A percentile compares a stretch with the other conserved stretches of the same genome.
These are phyloP conservation scores for Callyntrura guangdongensis DNA, from an alignment of 2,888 invertebrate species.

Conservation along the genomic window DNA sequence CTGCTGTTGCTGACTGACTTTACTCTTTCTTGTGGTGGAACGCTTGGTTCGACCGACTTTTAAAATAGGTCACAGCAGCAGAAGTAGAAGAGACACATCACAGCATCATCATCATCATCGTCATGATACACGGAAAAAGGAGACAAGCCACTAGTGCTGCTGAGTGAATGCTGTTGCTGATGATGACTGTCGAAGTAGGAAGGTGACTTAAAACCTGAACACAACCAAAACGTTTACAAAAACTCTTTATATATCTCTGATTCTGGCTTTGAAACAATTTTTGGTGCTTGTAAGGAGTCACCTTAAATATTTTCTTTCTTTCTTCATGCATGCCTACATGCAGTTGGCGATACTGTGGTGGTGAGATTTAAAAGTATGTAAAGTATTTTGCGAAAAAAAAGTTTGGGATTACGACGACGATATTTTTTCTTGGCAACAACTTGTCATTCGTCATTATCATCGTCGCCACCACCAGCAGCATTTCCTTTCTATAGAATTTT, in stretches of 20 bases:
- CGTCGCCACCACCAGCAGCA: background rate
- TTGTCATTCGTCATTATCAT: slow-evolving; percentile 30
- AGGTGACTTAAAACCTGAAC: slow-evolving; percentile 37
- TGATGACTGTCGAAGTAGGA: slow-evolving; percentile 5
- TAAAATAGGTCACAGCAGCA: slow-evolving; percentile 74
- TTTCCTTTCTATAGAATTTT: slow-evolving; percentile 29
- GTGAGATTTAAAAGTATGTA: background rate
- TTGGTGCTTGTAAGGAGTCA: slow-evolving; percentile 1
- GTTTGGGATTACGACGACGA: background rate
- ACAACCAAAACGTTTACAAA: background rate
- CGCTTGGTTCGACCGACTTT: slow-evolving; percentile 74
- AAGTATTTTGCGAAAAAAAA: slow-evolving; percentile 9
- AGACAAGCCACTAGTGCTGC: slow-evolving; percentile 4
- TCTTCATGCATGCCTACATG: slow-evolving; percentile 9
- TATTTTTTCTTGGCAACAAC: slow-evolving; percentile 47
- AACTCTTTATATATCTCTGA: slow-evolving; percentile 12
- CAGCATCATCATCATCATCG: background rate
- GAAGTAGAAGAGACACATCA: slow-evolving; percentile 19
- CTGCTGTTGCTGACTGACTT: too few relatives aligned
- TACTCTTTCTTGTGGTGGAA: slow-evolving; percentile 44
- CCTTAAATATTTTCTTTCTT: slow-evolving; percentile 31
- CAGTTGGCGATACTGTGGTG: background rate
- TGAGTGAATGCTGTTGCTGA: background rate
- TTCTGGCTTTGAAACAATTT: slow-evolving; percentile 10
- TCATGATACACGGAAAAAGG: slow-evolving; percentile 16